phyloP scores from a whole-genome alignment of 2,113 vertebrate species.

The Dendropsophus ebraccatus region DNA sequence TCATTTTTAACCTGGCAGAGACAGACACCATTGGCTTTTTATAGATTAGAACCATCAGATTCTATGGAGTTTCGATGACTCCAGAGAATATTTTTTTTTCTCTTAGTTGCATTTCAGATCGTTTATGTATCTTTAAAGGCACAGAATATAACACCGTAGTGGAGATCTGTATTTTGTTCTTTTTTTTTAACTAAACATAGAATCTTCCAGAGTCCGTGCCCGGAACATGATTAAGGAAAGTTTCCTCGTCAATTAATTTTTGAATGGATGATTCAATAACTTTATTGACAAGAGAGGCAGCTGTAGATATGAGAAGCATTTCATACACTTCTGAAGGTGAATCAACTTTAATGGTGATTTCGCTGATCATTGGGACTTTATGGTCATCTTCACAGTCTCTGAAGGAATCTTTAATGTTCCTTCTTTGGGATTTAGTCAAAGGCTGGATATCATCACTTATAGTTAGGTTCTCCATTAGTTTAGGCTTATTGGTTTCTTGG shows the following conservation, averaged over 20 bases:
- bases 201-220: constrained; percentile 2
- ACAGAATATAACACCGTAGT: background rate
- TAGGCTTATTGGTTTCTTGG: background rate
- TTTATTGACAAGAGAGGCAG: constrained; percentile 75
- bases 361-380: background rate
- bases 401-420: background rate
- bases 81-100: background rate
- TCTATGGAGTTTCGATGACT: background rate
- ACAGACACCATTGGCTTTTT: background rate
- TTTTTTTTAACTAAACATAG: background rate
- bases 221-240: constrained; percentile 68
- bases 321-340: constrained; percentile 75
- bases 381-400: background rate
- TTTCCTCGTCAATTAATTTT: constrained; percentile 78
- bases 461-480: background rate
- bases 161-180: background rate
- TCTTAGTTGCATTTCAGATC: background rate
- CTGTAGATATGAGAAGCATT: constrained; percentile 73
- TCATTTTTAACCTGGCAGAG: background rate
- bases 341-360: background rate
- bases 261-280: constrained; percentile 80
- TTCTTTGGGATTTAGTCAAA: background rate
- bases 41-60: background rate
- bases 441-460: background rate
- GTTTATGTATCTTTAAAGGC: background rate